Percentiles rank a stretch among this genome's conserved stretches.
Evolutionary conservation across 2,797 vertebrate species (phyloP).

Genomic region (Prionace glauca): DNA sequence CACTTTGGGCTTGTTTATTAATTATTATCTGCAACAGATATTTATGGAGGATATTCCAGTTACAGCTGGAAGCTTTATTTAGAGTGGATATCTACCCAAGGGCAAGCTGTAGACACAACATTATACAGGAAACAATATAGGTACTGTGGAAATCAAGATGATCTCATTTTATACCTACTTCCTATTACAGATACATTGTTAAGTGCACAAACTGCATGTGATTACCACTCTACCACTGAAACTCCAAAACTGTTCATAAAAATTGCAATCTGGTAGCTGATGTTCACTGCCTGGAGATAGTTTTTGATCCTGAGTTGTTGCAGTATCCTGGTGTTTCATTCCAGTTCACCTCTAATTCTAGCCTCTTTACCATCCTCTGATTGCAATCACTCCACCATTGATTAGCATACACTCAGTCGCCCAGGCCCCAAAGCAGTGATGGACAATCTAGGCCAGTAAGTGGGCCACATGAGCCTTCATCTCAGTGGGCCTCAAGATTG

Average conservation of each 20-base stretch:
- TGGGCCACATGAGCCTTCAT: too few relatives aligned
- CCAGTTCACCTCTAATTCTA: too few relatives aligned
- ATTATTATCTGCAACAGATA: constrained; percentile 26
- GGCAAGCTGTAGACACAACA: neutral
- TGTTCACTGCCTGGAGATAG: neutral
- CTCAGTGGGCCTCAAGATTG: too few relatives aligned
- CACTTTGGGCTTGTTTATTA: constrained; percentile 12
- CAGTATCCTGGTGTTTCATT: neutral
- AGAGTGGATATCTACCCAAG: neutral
- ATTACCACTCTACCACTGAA: neutral
- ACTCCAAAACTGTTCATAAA: neutral
- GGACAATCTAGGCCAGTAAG: too few relatives aligned
- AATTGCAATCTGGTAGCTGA: neutral
- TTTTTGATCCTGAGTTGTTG: too few relatives aligned
- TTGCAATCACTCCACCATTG: neutral
- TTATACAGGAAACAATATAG: neutral
- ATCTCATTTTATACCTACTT: neutral
- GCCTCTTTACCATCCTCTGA: too few relatives aligned
- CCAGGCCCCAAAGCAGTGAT: too few relatives aligned
- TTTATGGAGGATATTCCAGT: constrained; percentile 7
- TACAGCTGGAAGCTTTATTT: constrained; percentile 21
- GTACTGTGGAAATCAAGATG: neutral
- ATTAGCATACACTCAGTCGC: neutral
- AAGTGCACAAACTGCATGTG: neutral
- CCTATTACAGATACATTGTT: neutral